Base-by-base conservation (phyloP, 2,113 vertebrate genomes). In the Shinisaurus crocodilurus region DNA sequence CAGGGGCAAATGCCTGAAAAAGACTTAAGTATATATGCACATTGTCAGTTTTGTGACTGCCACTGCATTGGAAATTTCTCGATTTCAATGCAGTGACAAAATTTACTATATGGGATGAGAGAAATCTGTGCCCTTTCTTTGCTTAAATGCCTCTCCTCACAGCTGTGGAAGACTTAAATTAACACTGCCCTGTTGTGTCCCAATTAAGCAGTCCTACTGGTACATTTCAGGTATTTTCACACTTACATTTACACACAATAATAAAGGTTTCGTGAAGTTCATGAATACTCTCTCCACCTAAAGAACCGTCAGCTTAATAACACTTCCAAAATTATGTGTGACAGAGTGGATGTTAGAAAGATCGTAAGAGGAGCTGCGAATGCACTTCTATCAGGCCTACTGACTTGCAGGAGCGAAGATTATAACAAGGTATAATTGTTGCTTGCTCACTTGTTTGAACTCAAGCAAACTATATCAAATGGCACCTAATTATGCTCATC, bases 381-480 rank as follows among this genome's bases (percentile, higher is more conserved):
- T 40, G 89, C 86, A 96, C 91, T 91, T 94, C 95, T 94, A 95
- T 96, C 90, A 95, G 88, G 93, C 93, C 95, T 93, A 93, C 83
- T 96, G 94, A 95, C 95, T 96, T 94, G 92, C 95, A 95, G 89
- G 92, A 90, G 92, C 94, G 93, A 94, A 96, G 94, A 96, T 96
- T 93, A 93, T 97, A 96, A 96, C 94, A 94, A 96, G 93, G 86
- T 96, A 95, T 97, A 97, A 97, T 97, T 96, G 96, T 97, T 97
- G 93, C 96, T 96, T 97, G 96, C 95, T 97, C 96, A 96, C 97
- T 97, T 97, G 94, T 96, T 95, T 96, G 94, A 97, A 97, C 95
- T 97, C 95, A 93, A 96, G 40, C 75, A 97, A 97, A 97, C 96
- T 97, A 95, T 96, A 97, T 97, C 96, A 97, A 97, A 97, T 96